Conservation (phyloP, 2,888 invertebrate genomes). For the Epinotia demarniana region DNA sequence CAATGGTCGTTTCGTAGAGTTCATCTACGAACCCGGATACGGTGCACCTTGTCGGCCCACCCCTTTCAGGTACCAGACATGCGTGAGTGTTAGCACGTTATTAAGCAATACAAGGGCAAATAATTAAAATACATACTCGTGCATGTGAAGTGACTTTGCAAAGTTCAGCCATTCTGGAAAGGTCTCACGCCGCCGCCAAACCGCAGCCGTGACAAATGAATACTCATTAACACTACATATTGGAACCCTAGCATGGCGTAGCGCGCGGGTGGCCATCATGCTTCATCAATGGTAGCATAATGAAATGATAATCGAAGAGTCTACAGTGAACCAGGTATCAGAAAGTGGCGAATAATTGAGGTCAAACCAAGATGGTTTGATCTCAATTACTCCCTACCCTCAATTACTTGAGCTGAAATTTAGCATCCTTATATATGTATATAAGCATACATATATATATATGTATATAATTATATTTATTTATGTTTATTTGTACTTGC, state of each 20-base stretch:
- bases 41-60: background rate
- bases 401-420: too few species aligned
- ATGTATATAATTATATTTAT: too few species aligned
- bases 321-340: background rate
- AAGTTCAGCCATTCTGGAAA: constrained; percentile 17
- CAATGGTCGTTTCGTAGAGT: background rate
- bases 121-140: constrained; percentile 14
- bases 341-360: too few species aligned
- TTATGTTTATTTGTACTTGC: too few species aligned
- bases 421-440: too few species aligned
- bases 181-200: constrained; percentile 26
- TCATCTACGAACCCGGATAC: background rate
- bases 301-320: background rate
- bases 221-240: constrained; percentile 9
- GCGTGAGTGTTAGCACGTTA: constrained; percentile 11
- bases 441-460: too few species aligned
- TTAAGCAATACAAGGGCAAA: constrained; percentile 20
- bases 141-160: constrained; percentile 15
- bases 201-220: constrained; percentile 19
- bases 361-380: too few species aligned
- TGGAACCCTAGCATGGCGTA: background rate
- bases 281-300: background rate
- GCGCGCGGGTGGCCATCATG: background rate
- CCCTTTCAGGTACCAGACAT: constrained; percentile 5
- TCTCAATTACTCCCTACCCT: too few species aligned